Base-by-base conservation (phyloP, 2,113 vertebrate genomes). In the Amia ocellicauda region DNA sequence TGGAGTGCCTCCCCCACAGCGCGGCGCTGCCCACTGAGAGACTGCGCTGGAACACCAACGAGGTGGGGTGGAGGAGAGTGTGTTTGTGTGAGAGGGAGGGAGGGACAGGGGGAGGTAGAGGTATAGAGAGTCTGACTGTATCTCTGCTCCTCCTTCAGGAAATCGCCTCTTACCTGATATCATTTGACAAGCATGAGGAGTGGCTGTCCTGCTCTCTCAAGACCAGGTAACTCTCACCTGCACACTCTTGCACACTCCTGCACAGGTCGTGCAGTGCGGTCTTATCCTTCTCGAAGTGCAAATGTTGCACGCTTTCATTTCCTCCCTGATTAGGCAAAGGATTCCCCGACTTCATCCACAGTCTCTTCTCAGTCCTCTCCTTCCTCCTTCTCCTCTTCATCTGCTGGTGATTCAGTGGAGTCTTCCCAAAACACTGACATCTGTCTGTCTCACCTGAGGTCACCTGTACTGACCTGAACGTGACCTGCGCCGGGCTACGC, bases 31-130 rank as follows among this genome's bases (percentile, higher is more conserved):
- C 93, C 24, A 90, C 83, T 57, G 93, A 96, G 80, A 80, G 92
- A 17, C 90, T 91, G 13, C 83, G 91, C 31, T 96, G 94, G 94
- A 95, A 95, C 80, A 94, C 93, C 58, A 96, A 95, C 20, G 94
- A 95, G 92, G 93, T 90, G 62, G 14, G 60, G 80, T 76, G 55
- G 9, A 45, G 40, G 20, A 27, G 19, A 16, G 27, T 9, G 2
- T 41, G 28, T 49, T 2, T 17, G 4, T 11, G 29, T 3, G 42
- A 11, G 14, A 19, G 13, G 26, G 26, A 26, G 20, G 2, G 16
- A 41, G 4, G 42, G 57, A 24, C 9, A 5, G 11, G 19, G 20
- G 26, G 16, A 4, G 24, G n/a, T 14, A 9, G 24, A 27, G 42
- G n/a, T 3, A 14, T 22, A 26, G 56, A 16, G 55, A 40, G 29